A percentile compares a stretch with the other conserved stretches of the same genome.
Conservation (phyloP, 2,888 invertebrate genomes). For the Aphrophora alni region DNA sequence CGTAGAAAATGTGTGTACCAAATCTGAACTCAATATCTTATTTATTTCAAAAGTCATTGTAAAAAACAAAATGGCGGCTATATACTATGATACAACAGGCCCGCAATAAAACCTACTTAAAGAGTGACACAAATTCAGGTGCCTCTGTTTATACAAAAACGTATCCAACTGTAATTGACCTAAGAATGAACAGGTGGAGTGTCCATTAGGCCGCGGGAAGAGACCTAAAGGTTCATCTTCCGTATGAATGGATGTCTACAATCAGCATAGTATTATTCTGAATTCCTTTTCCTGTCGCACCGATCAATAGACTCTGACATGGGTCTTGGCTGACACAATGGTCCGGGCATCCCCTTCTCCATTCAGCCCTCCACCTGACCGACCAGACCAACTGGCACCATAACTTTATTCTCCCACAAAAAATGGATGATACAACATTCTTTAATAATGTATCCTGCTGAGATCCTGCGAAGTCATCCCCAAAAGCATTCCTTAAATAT, state of each 20-base stretch:
- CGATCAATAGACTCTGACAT: background rate
- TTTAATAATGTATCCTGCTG: background rate
- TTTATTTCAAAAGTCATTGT: no score
- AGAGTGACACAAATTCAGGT: background rate
- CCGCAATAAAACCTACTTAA: no score
- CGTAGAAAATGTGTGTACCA: no score
- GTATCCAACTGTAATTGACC: background rate
- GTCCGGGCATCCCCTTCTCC: background rate
- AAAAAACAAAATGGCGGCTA: no score
- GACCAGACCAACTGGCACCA: conserved; percentile 2
- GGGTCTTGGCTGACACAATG: background rate
- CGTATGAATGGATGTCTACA: background rate
- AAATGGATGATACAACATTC: background rate
- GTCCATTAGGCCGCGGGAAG: no score
- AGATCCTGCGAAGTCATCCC: background rate
- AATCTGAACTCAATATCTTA: no score
- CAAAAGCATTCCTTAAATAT: background rate
- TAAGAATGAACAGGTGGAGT: background rate
- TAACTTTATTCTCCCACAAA: background rate
- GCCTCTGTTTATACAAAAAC: background rate
- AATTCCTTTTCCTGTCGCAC: background rate
- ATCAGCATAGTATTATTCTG: background rate
- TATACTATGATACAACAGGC: no score
- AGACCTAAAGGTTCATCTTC: background rate
- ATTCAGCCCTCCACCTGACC: background rate